Evolutionary conservation across 2,113 vertebrate species (phyloP), one percentile per base, ranked within the genome.

Genomic region (Romanogobio albipinnatus): DNA sequence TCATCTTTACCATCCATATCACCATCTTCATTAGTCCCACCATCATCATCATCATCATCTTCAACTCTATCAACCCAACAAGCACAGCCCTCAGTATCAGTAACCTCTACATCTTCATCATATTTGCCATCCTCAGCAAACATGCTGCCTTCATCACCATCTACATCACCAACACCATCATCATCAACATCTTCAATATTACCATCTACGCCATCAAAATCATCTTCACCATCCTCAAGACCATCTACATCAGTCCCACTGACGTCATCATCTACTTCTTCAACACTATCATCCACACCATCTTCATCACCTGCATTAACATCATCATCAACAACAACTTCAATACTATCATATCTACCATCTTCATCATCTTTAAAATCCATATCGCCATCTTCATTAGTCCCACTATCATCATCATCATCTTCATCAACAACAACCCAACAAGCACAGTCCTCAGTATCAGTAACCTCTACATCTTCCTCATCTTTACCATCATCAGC

Each of bases 261-360:
- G 19, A 1, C n/a, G 22, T 70, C 22, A 26, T 29, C 29, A n/a
- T 59, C 19, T n/a, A n/a, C n/a, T n/a, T n/a, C n/a, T n/a, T n/a
- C n/a, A n/a, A n/a, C n/a, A n/a, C n/a, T n/a, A n/a, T n/a, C n/a
- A n/a, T n/a, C n/a, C n/a, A n/a, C n/a, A n/a, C n/a, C n/a, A n/a
- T n/a, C n/a, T n/a, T n/a, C n/a, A n/a, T n/a, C n/a, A n/a, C 0
- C 3, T 19, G 0, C 6, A 4, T 17, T 22, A 13, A 14, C 1
- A 26, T 26, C 59, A 26, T 26, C 10, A 13, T 3, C n/a, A n/a
- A n/a, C 59, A 62, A 1, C 61, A 62, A 13, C 59, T 26, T 62
- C 10, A 13, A 14, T 1, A n/a, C 2, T 1, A n/a, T n/a, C n/a
- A n/a, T n/a, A n/a, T n/a, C n/a, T n/a, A n/a, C n/a, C 17, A 3